These are phyloP conservation scores for Acrossocheilus wenchowensis DNA, from an alignment of 2,797 vertebrate species.

Conservation along the genomic window DNA sequence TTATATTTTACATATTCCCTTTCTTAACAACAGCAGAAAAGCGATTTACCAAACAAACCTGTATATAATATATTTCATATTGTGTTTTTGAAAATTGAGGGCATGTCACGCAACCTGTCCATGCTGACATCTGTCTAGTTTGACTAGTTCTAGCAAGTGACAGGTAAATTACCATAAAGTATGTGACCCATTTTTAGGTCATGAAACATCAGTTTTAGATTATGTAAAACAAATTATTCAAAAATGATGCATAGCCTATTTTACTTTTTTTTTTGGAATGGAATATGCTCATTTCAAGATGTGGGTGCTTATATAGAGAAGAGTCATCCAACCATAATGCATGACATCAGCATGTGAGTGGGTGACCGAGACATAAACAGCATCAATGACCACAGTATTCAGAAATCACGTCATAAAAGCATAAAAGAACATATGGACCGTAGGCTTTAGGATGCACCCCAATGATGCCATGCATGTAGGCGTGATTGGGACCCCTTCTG, in stretches of 20 bases:
- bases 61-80: neutral
- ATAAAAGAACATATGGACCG: constrained; percentile 27
- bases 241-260: neutral
- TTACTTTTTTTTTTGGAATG: neutral
- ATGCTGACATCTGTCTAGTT: neutral
- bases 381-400: constrained; percentile 28
- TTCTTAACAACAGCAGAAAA: neutral
- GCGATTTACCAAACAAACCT: neutral
- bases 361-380: neutral
- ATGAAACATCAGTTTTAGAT: neutral
- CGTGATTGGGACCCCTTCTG: constrained; percentile 21
- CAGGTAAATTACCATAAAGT: neutral
- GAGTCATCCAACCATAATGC: neutral
- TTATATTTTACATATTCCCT: too few relatives aligned
- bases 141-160: neutral
- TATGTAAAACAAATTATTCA: neutral
- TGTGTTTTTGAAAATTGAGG: neutral
- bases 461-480: constrained; percentile 44
- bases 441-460: neutral
- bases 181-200: neutral
- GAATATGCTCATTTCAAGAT: neutral
- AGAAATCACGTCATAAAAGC: constrained; percentile 19
- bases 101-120: neutral
- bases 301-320: neutral
- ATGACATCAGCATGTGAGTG: neutral